phyloP scores from a whole-genome alignment of 35 echinoderm and acorn worm genomes.

The Ophioderma brevispina region DNA sequence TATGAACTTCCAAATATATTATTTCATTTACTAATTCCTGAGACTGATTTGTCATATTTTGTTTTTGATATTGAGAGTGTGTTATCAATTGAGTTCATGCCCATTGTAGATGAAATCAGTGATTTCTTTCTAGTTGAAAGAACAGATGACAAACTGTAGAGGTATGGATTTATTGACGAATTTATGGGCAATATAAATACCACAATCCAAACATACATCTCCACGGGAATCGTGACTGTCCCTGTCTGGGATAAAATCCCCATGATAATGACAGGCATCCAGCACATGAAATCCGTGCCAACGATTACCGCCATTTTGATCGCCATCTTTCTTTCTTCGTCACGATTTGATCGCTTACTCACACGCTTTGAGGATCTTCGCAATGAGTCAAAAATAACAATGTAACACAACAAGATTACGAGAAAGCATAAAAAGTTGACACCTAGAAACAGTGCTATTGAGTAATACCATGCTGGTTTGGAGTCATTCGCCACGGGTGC shows the following conservation, averaged over 20 bases:
- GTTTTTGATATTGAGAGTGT: too few species aligned
- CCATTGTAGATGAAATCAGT: neutral
- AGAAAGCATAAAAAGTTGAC: too few species aligned
- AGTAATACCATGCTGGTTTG: too few species aligned
- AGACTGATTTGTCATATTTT: too few species aligned
- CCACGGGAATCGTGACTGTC: conserved; percentile 29
- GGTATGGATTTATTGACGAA: conserved; percentile 79
- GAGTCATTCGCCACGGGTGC: too few species aligned
- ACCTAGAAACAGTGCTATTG: too few species aligned
- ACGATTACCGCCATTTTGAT: conserved; percentile 79
- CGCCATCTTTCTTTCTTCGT: conserved; percentile 74
- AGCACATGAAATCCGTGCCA: conserved; percentile 79
- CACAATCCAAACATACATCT: conserved; percentile 86
- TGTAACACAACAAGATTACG: too few species aligned
- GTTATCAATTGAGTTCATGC: neutral
- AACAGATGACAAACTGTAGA: conserved; percentile 55
- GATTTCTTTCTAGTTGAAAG: neutral
- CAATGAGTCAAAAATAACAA: conserved; percentile 59
- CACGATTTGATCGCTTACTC: neutral
- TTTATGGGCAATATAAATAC: conserved; percentile 91
- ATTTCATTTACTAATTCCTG: too few species aligned
- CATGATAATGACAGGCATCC: conserved; percentile 92
- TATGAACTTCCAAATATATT: too few species aligned
- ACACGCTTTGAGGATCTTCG: conserved; percentile 27
- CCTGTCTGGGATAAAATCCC: conserved; percentile 64